These are phyloP conservation scores for Oxyura jamaicensis DNA, from an alignment of 2,113 vertebrate genomes.

Conservation along the genomic window DNA sequence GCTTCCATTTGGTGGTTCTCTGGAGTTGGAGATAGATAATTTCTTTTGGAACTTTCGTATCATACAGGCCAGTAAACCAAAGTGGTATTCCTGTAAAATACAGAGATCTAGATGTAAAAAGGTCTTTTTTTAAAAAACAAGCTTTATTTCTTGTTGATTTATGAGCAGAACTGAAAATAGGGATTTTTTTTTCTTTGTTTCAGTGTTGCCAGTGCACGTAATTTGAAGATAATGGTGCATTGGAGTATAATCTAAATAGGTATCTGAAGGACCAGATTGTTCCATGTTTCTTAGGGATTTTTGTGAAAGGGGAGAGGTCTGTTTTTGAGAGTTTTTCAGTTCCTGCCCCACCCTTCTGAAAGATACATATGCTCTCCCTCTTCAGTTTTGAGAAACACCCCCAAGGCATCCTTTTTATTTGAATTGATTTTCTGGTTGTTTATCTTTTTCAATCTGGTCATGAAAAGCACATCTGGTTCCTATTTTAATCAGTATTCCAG, in stretches of 20 bases:
- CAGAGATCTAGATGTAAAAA: neutral
- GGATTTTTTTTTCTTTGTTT: neutral
- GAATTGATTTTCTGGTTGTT: conserved; percentile 79
- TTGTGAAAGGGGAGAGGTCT: neutral
- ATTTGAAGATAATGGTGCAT: neutral
- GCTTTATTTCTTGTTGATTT: conserved; percentile 12
- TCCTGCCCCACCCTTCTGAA: conserved; percentile 34
- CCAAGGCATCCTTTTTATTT: conserved; percentile 72
- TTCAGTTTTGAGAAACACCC: conserved; percentile 61
- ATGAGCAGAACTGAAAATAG: neutral
- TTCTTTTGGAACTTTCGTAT: neutral
- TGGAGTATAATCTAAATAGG: conserved; percentile 39
- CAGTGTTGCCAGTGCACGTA: neutral
- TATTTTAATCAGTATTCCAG: conserved; percentile 81
- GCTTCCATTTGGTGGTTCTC: neutral
- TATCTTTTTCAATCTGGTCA: conserved; percentile 76
- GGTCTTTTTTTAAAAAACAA: neutral
- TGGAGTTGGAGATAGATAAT: neutral
- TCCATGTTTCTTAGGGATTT: neutral
- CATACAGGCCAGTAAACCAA: neutral
- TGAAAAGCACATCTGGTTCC: conserved; percentile 83
- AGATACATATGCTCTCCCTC: conserved; percentile 4
- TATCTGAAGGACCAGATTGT: conserved; percentile 30
- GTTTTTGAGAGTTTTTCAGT: neutral
- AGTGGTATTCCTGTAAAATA: neutral